Evolutionary conservation across 2,113 vertebrate species (phyloP).

Genomic region (Ranitomeya imitator): DNA sequence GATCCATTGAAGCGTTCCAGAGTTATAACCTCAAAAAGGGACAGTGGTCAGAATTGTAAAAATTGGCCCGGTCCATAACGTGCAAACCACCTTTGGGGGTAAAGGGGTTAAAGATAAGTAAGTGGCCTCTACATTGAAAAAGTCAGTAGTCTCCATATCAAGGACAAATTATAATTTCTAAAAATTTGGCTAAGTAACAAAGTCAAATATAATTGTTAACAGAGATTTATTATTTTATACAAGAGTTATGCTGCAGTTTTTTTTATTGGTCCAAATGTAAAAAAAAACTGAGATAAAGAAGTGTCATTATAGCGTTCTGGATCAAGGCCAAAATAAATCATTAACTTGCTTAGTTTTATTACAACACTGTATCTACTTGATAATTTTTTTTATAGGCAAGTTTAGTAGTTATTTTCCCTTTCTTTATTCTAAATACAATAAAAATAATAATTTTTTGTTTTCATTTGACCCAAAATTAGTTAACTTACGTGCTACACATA

Average conservation of each 20-base stretch:
- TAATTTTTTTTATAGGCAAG: not conserved
- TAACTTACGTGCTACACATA: no score
- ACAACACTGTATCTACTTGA: not conserved
- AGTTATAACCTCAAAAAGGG: no score
- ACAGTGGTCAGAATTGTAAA: no score
- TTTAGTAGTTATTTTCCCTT: not conserved
- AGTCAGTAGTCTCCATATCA: not conserved
- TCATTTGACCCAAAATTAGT: no score
- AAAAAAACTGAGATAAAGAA: not conserved
- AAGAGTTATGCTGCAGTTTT: not conserved
- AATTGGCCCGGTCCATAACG: no score
- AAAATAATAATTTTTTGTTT: not conserved
- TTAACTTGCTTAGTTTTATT: not conserved
- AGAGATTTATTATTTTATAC: not conserved
- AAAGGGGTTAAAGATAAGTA: not conserved
- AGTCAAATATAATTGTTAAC: not conserved
- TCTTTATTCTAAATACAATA: not conserved
- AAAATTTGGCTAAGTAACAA: not conserved
- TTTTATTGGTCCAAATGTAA: not conserved
- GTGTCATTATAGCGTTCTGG: not conserved
- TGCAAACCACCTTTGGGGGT: no score
- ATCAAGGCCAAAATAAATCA: constrained; percentile 14
- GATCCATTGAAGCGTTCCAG: no score
- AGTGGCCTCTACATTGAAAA: not conserved
- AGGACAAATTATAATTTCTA: not conserved